Conservation (phyloP, 2,888 invertebrate species). For the Hypolimnas misippus region DNA sequence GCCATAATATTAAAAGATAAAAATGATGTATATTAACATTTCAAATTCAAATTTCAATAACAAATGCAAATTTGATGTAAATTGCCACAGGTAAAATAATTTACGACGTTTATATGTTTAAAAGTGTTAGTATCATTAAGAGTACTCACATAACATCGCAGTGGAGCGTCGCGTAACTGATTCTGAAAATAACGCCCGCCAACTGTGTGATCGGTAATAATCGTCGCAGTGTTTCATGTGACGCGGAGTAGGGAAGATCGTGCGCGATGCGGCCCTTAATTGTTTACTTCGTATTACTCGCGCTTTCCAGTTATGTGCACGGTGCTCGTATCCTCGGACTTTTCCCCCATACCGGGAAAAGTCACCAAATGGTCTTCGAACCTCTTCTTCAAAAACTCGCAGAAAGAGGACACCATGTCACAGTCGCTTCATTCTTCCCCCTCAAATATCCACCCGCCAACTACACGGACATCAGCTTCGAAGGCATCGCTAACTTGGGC, state of each 20-base stretch:
- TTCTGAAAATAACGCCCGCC: slow-evolving; percentile 49
- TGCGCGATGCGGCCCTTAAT: slow-evolving; percentile 60
- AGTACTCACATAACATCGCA: slow-evolving; percentile 30
- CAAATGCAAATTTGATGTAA: too few species aligned
- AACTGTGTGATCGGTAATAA: slow-evolving; percentile 28
- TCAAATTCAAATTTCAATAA: too few species aligned
- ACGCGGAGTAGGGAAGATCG: slow-evolving; percentile 42
- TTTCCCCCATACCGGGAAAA: slow-evolving; percentile 84
- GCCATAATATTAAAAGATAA: too few species aligned
- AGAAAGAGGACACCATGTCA: slow-evolving; percentile 84
- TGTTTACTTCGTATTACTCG: slow-evolving; percentile 48
- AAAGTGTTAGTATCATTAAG: too few species aligned
- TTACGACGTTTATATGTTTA: too few species aligned
- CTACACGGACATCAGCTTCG: slow-evolving; percentile 72
- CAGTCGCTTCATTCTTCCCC: slow-evolving; percentile 85
- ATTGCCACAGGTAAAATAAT: too few species aligned
- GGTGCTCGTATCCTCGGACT: slow-evolving; percentile 60
- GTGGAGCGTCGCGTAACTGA: slow-evolving; percentile 44
- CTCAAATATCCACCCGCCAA: slow-evolving; percentile 71
- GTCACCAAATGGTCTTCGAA: too few species aligned
- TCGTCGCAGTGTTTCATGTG: slow-evolving; percentile 44
- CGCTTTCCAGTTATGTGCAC: slow-evolving; percentile 53
- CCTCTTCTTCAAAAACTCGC: slow-evolving; percentile 81
- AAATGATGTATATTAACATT: too few species aligned
- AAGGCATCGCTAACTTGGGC: slow-evolving; percentile 66